phyloP scores from a whole-genome alignment of 2,113 vertebrate genomes.

The Sebastes schlegelii region DNA sequence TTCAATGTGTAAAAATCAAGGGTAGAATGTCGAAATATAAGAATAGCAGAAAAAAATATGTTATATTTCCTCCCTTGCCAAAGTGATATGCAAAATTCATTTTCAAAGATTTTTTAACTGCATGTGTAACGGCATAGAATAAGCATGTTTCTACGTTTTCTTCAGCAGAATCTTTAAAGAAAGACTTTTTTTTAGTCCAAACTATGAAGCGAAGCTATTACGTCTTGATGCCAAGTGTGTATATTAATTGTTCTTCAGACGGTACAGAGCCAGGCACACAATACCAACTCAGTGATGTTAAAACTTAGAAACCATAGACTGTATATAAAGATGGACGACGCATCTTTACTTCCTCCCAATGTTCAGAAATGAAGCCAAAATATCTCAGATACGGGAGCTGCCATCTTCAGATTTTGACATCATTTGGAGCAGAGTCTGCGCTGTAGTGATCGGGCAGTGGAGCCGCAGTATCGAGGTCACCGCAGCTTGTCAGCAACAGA shows the following conservation, averaged over 20 bases:
- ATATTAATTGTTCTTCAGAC: slow-evolving; percentile 48
- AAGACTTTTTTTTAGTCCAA: slow-evolving; percentile 68
- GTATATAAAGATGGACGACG: no score
- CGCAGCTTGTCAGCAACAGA: no score
- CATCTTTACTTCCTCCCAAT: no score
- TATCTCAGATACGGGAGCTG: no score
- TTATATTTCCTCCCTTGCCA: slow-evolving; percentile 80
- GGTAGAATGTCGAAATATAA: slow-evolving; percentile 68
- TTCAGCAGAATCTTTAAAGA: slow-evolving; percentile 65
- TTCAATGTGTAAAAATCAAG: slow-evolving; percentile 71
- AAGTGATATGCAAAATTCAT: slow-evolving; percentile 82
- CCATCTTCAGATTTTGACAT: no score
- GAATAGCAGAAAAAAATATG: slow-evolving; percentile 65
- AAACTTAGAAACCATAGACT: slow-evolving; percentile 14
- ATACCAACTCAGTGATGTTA: slow-evolving; percentile 61
- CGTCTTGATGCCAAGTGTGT: slow-evolving; percentile 77
- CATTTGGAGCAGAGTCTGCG: no score
- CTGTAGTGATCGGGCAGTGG: no score
- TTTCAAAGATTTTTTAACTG: slow-evolving; percentile 73
- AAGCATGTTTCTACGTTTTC: slow-evolving; percentile 82
- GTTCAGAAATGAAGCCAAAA: no score
- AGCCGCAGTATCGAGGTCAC: no score
- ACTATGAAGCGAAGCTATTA: slow-evolving; percentile 66
- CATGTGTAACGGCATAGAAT: slow-evolving; percentile 79
- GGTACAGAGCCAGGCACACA: slow-evolving; percentile 59